Evolutionary conservation across 2,113 vertebrate genomes (phyloP).

Genomic region (Regulus satrapa): DNA sequence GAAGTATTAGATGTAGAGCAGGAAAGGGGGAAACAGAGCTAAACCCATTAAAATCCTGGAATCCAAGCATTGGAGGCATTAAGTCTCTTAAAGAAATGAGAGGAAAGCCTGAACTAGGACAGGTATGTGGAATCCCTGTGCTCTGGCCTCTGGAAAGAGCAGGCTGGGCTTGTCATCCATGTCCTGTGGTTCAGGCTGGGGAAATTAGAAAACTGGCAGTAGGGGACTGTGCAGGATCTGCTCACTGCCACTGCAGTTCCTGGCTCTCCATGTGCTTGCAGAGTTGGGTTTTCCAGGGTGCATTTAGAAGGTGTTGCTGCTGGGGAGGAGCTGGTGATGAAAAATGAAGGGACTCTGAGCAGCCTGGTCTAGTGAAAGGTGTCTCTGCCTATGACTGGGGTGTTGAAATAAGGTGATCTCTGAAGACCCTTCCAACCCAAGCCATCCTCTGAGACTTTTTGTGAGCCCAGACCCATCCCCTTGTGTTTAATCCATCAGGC

Average conservation of each 20-base stretch:
- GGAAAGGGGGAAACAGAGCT: slow-evolving; percentile 5
- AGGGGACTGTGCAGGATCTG: not conserved
- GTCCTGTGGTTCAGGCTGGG: not conserved
- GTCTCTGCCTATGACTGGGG: too few relatives aligned
- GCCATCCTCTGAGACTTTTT: not conserved
- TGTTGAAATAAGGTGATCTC: not conserved
- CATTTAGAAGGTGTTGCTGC: too few relatives aligned
- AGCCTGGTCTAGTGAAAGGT: not conserved
- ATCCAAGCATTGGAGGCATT: not conserved
- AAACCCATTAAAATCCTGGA: not conserved
- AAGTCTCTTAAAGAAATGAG: not conserved
- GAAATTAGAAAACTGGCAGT: not conserved
- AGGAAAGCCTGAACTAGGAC: not conserved
- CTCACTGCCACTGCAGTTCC: not conserved
- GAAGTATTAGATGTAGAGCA: slow-evolving; percentile 16
- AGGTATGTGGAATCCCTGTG: not conserved
- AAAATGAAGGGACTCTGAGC: not conserved
- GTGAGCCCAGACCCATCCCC: too few relatives aligned
- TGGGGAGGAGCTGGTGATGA: not conserved
- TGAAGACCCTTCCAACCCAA: not conserved
- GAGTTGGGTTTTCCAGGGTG: not conserved
- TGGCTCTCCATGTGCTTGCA: fast-evolving
- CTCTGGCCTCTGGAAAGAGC: not conserved
- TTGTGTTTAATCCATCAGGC: not conserved
- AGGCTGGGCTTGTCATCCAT: not conserved